A percentile compares a stretch with the other conserved stretches of the same genome.
Conservation (phyloP, 2,797 vertebrate species). For the Fringilla coelebs region DNA sequence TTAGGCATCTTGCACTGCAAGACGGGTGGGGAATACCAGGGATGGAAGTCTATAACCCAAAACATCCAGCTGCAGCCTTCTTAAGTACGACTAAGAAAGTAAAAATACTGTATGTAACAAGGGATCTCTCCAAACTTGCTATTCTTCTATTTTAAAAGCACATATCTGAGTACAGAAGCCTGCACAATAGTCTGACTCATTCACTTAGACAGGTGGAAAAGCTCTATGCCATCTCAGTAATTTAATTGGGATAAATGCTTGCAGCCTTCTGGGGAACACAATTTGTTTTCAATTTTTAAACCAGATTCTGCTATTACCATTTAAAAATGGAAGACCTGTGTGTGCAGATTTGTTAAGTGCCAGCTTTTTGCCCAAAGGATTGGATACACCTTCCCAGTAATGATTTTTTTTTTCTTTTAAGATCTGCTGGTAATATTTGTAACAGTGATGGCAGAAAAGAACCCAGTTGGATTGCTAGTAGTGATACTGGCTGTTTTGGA, state of each 20-base stretch:
- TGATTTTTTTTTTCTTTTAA: neutral
- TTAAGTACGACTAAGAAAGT: neutral
- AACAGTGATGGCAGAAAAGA: neutral
- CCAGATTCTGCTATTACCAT: neutral
- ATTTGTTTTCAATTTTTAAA: neutral
- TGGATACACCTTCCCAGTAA: neutral
- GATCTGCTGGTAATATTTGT: neutral
- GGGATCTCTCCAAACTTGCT: neutral
- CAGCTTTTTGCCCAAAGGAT: neutral
- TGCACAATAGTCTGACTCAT: neutral
- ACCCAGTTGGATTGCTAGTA: neutral
- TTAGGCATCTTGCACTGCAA: neutral
- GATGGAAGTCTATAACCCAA: neutral
- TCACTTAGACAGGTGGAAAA: neutral
- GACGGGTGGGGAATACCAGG: neutral
- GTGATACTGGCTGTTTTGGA: neutral
- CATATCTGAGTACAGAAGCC: neutral
- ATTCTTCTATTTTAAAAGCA: neutral
- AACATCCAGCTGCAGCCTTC: neutral
- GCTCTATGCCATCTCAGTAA: neutral
- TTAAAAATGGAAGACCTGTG: neutral
- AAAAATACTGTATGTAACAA: neutral
- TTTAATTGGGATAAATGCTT: neutral
- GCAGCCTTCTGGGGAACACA: neutral
- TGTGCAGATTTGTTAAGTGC: neutral